Evolutionary conservation across 2,797 vertebrate genomes (phyloP), one percentile per base, ranked within the genome.

Genomic region (Cirrhinus mrigala): DNA sequence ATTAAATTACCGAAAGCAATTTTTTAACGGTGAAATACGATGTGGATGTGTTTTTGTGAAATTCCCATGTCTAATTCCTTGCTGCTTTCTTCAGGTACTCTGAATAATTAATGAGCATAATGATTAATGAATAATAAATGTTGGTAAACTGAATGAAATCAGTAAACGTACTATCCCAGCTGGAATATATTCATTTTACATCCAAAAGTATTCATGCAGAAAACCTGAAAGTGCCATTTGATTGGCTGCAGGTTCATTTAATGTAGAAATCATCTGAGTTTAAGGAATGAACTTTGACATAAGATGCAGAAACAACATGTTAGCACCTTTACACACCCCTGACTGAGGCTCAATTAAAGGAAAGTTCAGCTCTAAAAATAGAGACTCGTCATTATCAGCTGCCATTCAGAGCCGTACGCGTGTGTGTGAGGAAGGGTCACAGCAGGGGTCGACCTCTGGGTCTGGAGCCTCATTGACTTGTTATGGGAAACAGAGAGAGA

Each of bases 61-160:
- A 54, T 33, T 40, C 27, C 1, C 12, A n/a, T 4, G 1, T 40
- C 12, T 69, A 81, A 54, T 40, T 56, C 14, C 48, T 56, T 1
- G 4, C 33, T 20, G 44, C 54, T 83, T 60, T 75, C 86, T 82
- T 87, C 24, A 71, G 68, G 24, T 64, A 54, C 81, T 77, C 58
- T 78, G 86, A 82, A 88, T 90, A 88, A 91, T 91, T 77, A 68
- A 84, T 56, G 73, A 44, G 27, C 37, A n/a, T 46, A 58, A 79
- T 60, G 68, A 82, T 82, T 40, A 60, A 73, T 82, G 68, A 82
- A 82, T 82, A 82, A 82, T 73, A 29, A 60, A 82, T 46, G 40
- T 27, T 14, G 33, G 29, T 64, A 46, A 40, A 75, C 56, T 40
- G 82, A 83, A 83, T 66, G 14, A 66, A 75, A 76, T 80, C 62